Evolutionary conservation across 1,140 invertebrate genomes (phyloP), one percentile per base, ranked within the genome.

Genomic region (Cydia amplana): DNA sequence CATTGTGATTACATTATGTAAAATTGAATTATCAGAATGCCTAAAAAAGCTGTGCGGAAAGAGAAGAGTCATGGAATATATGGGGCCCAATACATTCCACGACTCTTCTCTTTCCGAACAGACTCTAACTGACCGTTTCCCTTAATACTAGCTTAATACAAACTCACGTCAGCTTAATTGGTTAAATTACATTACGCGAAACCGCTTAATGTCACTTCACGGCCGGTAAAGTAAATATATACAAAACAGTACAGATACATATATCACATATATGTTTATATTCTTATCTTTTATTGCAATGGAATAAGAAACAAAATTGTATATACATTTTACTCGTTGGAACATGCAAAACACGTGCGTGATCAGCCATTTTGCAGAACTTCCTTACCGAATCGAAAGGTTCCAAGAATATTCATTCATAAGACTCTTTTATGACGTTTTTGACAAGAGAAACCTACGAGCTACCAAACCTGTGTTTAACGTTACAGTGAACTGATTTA

Each of bases 101-200:
- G n/a, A n/a, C n/a, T n/a, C n/a, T n/a, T n/a, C n/a, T n/a, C n/a
- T n/a, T n/a, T n/a, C n/a, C n/a, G n/a, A n/a, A n/a, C n/a, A n/a
- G n/a, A n/a, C n/a, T n/a, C n/a, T 14, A 18, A 51, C 18, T 18
- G 18, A 51, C 49, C 14, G 18, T 51, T 18, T n/a, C 6, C 6
- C n/a, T 51, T 0, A 18, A 60, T 20, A 60, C 18, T 10, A 60
- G 12, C n/a, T 51, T 0, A 18, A 60, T 20, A 60, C 18, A 23
- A 60, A 20, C 55, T 10, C 65, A 40, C n/a, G 65, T 40, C 65
- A 32, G 65, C 16, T 70, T 70, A 65, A 65, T 70, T 70, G 65
- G n/a, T 40, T 70, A 18, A 60, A 60, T 60, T 6, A 40, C 28
- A n/a, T 70, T 70, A 18, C 65, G 64, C 64, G 32, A 70, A 40